Conservation (phyloP, 2,113 vertebrate species). For the Cercopithecus mona region DNA sequence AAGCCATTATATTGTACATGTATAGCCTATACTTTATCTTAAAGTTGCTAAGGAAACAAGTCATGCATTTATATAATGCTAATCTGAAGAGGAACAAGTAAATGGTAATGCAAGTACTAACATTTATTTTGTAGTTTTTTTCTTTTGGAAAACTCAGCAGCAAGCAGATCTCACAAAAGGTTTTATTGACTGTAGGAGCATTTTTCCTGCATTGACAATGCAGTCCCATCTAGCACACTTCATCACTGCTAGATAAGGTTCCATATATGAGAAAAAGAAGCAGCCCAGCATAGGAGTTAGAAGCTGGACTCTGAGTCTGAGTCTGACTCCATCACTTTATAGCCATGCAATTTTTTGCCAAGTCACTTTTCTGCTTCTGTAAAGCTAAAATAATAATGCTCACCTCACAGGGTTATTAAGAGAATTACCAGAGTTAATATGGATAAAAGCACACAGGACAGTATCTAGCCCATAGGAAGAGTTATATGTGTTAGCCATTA, state of each 20-base stretch:
- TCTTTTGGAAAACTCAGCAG: background rate
- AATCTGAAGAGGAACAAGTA: background rate
- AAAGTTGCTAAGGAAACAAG: background rate
- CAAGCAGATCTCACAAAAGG: background rate
- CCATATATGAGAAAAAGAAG: background rate
- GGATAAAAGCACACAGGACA: background rate
- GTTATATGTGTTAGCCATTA: background rate
- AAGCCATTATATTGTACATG: background rate
- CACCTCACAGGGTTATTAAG: background rate
- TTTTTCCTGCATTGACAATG: background rate
- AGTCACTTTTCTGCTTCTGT: background rate
- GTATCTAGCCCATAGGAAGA: background rate
- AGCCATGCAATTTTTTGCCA: background rate
- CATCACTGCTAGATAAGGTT: background rate
- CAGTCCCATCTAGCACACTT: rapidly evolving
- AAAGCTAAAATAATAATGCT: background rate
- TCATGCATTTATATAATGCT: too few species aligned
- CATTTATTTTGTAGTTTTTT: background rate
- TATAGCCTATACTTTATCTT: background rate
- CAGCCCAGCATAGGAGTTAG: rapidly evolving
- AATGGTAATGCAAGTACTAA: background rate
- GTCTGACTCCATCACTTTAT: too few species aligned
- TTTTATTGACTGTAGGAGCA: background rate
- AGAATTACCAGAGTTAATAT: background rate
- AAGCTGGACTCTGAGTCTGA: background rate